Evolutionary conservation across 2,888 invertebrate genomes (phyloP).

Genomic region (Drosophila kanekoi): DNA sequence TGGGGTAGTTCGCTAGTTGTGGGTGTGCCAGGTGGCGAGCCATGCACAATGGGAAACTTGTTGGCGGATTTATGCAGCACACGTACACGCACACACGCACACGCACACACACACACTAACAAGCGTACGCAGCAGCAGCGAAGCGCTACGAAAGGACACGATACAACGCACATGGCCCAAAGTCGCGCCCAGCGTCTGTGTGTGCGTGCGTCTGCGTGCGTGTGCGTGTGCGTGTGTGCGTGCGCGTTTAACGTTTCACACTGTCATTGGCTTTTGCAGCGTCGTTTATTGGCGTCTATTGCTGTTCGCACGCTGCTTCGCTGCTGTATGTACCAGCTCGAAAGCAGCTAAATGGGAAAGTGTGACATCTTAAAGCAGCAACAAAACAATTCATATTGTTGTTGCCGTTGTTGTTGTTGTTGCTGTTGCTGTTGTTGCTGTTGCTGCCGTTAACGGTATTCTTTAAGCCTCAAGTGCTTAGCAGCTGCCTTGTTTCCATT

Average conservation of each 20-base stretch:
- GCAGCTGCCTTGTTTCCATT: slow-evolving; percentile 40
- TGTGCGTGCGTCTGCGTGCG: slow-evolving; percentile 33
- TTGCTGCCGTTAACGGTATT: slow-evolving; percentile 31
- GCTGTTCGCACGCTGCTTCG: slow-evolving; percentile 70
- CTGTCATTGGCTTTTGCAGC: slow-evolving; percentile 54
- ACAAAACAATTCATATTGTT: slow-evolving; percentile 12
- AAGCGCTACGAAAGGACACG: slow-evolving; percentile 52
- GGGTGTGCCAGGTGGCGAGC: slow-evolving; percentile 41
- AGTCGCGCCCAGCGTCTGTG: slow-evolving; percentile 34
- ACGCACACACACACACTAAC: slow-evolving; percentile 1
- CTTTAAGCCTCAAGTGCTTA: slow-evolving; percentile 46
- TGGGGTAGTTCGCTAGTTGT: slow-evolving; percentile 7
- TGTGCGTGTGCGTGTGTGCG: slow-evolving; percentile 37
- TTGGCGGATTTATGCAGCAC: slow-evolving; percentile 78
- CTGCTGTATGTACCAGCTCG: slow-evolving; percentile 41
- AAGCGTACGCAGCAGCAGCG: slow-evolving; percentile 21
- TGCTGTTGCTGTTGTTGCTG: not conserved
- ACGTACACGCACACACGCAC: slow-evolving; percentile 28
- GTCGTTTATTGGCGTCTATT: slow-evolving; percentile 70
- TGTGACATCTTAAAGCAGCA: slow-evolving; percentile 56
- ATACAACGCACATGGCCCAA: slow-evolving; percentile 67
- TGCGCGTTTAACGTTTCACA: slow-evolving; percentile 55
- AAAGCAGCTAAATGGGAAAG: slow-evolving; percentile 23
- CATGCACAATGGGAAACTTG: slow-evolving; percentile 81
- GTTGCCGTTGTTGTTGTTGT: not conserved